Evolutionary conservation across 2,888 invertebrate genomes (phyloP).

Genomic region (Acronicta leporina): DNA sequence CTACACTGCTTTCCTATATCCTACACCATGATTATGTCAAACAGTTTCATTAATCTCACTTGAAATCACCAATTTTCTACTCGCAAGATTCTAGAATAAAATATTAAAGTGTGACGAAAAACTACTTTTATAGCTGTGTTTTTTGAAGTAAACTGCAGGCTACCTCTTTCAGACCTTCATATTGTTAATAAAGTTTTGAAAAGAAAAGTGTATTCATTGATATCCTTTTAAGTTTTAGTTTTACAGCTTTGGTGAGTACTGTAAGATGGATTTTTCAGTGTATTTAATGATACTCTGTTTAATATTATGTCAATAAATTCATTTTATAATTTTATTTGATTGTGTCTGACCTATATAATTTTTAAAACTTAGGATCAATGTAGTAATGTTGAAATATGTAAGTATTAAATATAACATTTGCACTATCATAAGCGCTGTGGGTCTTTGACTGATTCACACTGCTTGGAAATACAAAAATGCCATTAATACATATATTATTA

Average conservation of each 20-base stretch:
- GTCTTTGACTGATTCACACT: not conserved
- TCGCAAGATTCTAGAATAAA: slow-evolving; percentile 17
- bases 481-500: slow-evolving; percentile 26
- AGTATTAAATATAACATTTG: slow-evolving; percentile 1
- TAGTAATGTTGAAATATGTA: not conserved
- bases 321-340: no score
- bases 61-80: slow-evolving; percentile 5
- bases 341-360: slow-evolving; percentile 6
- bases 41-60: slow-evolving; percentile 29
- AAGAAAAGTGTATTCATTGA: slow-evolving; percentile 71
- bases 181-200: slow-evolving; percentile 66
- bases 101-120: slow-evolving; percentile 10
- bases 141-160: slow-evolving; percentile 10
- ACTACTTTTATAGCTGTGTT: slow-evolving; percentile 26
- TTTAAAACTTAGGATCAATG: slow-evolving; percentile 1
- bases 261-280: slow-evolving; percentile 38
- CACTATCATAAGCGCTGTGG: slow-evolving; percentile 5
- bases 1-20: slow-evolving; percentile 41
- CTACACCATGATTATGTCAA: slow-evolving; percentile 28
- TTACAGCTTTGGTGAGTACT: slow-evolving; percentile 61
- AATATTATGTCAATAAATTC: slow-evolving; percentile 66
- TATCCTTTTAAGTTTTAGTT: slow-evolving; percentile 56
- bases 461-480: slow-evolving; percentile 13
- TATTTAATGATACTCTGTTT: slow-evolving; percentile 25
- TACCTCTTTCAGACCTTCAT: slow-evolving; percentile 45